A percentile compares a stretch with the other conserved stretches of the same genome.
These are phyloP conservation scores for Pipistrellus kuhlii DNA, from an alignment of 2,797 vertebrate species.

Conservation along the genomic window DNA sequence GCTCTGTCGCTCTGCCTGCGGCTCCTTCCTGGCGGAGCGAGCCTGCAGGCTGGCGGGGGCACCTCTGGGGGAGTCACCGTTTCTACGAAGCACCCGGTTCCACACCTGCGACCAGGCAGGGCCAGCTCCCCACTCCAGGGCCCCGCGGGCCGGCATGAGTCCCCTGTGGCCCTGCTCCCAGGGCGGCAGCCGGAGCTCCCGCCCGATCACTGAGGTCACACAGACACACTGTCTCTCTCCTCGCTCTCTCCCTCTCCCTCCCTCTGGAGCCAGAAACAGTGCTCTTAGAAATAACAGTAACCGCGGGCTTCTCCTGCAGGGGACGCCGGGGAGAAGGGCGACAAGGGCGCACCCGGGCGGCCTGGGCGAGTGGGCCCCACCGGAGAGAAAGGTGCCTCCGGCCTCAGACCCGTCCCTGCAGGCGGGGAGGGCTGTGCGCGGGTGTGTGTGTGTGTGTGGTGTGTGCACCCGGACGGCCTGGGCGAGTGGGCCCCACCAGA, in stretches of 20 bases:
- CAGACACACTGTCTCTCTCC: too few species aligned
- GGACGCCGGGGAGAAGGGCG: slow-evolving; percentile 95
- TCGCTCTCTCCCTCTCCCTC: too few species aligned
- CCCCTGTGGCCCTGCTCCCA: too few species aligned
- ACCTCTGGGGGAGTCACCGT: accelerated
- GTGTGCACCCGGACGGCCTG: too few species aligned
- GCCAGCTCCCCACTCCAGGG: neutral
- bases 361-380: slow-evolving; percentile 96
- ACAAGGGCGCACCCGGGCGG: slow-evolving; percentile 95
- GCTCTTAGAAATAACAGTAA: too few species aligned
- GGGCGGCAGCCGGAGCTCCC: too few species aligned
- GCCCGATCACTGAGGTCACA: too few species aligned
- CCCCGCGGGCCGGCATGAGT: neutral
- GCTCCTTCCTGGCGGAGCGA: neutral
- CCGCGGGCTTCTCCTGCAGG: slow-evolving; percentile 86
- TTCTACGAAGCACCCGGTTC: neutral
- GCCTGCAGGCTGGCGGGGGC: accelerated
- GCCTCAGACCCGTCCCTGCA: neutral
- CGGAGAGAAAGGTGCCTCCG: slow-evolving; percentile 92
- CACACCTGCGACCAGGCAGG: neutral
- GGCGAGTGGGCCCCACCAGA: too few species aligned
- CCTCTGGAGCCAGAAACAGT: too few species aligned
- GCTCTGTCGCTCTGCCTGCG: neutral
- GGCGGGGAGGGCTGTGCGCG: neutral
- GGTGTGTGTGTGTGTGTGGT: too few species aligned